Evolutionary conservation across 2,797 vertebrate species (phyloP).

Genomic region (Oreonectes daqikongensis): DNA sequence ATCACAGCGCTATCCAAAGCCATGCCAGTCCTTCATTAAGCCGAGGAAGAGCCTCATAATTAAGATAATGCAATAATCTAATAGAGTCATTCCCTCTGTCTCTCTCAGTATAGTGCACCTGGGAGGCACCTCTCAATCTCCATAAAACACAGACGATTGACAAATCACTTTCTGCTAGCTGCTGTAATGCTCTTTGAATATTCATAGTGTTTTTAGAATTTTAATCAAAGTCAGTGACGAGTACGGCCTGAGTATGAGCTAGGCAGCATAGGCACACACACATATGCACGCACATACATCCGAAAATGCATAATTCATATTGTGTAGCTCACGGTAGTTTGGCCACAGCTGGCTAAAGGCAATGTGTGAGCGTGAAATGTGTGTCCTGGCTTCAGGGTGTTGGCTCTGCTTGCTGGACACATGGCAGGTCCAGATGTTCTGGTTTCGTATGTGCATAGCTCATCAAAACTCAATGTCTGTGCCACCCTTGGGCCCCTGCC

Average conservation of each 20-base stretch:
- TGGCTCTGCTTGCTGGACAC: constrained; percentile 81
- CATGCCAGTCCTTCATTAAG: constrained; percentile 76
- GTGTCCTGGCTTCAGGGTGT: constrained; percentile 70
- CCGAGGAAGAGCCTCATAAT: constrained; percentile 81
- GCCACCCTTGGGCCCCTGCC: constrained; percentile 72
- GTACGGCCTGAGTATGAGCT: constrained; percentile 51
- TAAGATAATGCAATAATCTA: constrained; percentile 77
- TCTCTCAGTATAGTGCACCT: constrained; percentile 74
- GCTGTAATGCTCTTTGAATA: constrained; percentile 79
- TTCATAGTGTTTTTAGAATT: constrained; percentile 84
- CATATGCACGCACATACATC: constrained; percentile 49
- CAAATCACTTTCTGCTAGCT: constrained; percentile 82
- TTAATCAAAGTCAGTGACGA: constrained; percentile 83
- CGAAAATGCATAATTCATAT: constrained; percentile 86
- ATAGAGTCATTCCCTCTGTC: constrained; percentile 69
- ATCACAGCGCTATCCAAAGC: constrained; percentile 70
- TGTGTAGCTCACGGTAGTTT: constrained; percentile 69
- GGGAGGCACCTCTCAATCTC: constrained; percentile 81
- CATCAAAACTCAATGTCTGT: constrained; percentile 78
- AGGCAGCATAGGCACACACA: constrained; percentile 47
- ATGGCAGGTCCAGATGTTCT: constrained; percentile 90
- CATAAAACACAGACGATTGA: constrained; percentile 85
- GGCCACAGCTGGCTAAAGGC: constrained; percentile 68
- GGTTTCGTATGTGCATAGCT: constrained; percentile 81
- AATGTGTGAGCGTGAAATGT: constrained; percentile 53